Evolutionary conservation across 1,140 invertebrate genomes (phyloP), one percentile per base, ranked within the genome.

Genomic region (Cotesia glomerata): DNA sequence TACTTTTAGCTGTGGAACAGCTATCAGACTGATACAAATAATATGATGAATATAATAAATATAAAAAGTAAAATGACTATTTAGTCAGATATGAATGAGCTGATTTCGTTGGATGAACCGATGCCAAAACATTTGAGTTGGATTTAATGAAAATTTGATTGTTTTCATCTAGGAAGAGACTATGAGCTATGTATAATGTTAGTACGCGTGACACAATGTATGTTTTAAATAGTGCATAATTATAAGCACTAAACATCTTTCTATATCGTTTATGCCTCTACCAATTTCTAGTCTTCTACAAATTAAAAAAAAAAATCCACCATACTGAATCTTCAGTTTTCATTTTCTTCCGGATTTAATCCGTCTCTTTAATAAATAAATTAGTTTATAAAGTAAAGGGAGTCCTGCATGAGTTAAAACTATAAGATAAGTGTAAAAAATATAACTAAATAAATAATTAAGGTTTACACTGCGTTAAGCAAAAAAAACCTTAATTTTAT

Each of bases 1-100:
- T 86, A 84, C 81, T 84, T 84, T 86, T 83, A 84, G 80, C 82
- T 79, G 84, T 83, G 84, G 80, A 81, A 79, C 79, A 80, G 63
- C 63, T 67, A 36, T 32, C 16, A 72, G 54, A 67, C 58, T 49
- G 63, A 34, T 56, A 18, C 62, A 58, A 71, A 73, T 71, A 75
- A 81, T 79, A 78, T 80, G 80, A 82, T 84, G 77, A 79, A 68
- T 68, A 4, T n/a, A 54, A 66, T 39, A 74, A 62, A 59, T 52
- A 66, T 62, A 61, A 7, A 54, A 26, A 13, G 16, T 34, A 52
- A 52, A 69, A 56, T 56, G 67, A 45, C 26, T 32, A 0, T 52
- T 35, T 16, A 63, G 61, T 63, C 61, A 39, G 64, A 51, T 49
- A 9, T 34, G 18, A 51, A 65, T 54, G 26, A 64, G 35, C 14